Evolutionary conservation across 2,113 vertebrate species (phyloP).

Genomic region (Lasiurus cinereus): DNA sequence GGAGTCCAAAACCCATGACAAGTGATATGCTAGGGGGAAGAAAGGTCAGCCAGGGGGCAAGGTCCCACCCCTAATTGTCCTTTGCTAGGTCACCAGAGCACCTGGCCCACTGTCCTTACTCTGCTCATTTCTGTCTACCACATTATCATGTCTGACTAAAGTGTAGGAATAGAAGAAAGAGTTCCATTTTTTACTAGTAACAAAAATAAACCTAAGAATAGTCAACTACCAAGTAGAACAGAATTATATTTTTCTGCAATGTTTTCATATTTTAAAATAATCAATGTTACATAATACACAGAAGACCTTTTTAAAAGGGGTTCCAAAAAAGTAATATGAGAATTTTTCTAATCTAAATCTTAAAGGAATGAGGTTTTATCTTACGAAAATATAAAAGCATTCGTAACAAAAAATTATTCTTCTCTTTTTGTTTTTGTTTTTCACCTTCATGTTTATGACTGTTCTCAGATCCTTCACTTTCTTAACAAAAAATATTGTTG

Average conservation of each 20-base stretch:
- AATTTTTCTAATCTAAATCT: constrained; percentile 27
- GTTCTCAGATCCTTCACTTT: background rate
- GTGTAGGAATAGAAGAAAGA: constrained; percentile 24
- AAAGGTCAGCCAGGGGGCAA: no score
- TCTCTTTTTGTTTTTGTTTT: background rate
- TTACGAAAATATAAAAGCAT: constrained; percentile 21
- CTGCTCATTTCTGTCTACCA: no score
- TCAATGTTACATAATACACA: background rate
- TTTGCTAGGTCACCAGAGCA: no score
- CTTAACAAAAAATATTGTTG: background rate
- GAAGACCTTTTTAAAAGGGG: background rate
- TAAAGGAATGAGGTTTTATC: constrained; percentile 32
- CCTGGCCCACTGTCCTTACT: no score
- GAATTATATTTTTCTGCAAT: constrained; percentile 25
- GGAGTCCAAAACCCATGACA: no score
- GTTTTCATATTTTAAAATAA: background rate
- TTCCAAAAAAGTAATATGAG: background rate
- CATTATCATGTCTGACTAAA: constrained; percentile 69
- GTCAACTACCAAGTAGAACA: constrained; percentile 34
- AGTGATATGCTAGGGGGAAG: no score
- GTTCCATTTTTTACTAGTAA: constrained; percentile 58
- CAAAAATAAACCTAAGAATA: constrained; percentile 49
- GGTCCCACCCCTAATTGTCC: no score
- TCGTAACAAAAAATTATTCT: constrained; percentile 20
- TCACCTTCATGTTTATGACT: background rate